Evolutionary conservation across 2,113 vertebrate genomes (phyloP).

Genomic region (Sphyrna mokarran): DNA sequence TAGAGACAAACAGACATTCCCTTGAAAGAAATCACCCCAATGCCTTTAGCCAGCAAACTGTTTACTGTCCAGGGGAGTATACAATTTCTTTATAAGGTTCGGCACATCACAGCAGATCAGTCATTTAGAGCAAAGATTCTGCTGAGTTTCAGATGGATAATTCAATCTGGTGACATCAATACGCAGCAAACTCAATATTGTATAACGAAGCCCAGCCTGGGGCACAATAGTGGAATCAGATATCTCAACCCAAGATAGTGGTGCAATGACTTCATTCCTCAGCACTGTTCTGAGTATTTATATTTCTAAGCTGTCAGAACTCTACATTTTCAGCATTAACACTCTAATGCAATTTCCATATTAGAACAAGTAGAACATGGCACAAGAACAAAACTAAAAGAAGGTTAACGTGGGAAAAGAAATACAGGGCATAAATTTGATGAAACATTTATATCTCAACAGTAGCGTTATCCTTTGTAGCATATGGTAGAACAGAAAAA

Average conservation of each 20-base stretch:
- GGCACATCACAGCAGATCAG: neutral
- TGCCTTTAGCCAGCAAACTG: neutral
- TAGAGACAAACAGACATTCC: neutral
- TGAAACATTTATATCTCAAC: neutral
- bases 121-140: neutral
- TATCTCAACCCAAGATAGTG: neutral
- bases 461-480: neutral
- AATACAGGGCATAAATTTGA: neutral
- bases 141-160: neutral
- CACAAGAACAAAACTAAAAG: neutral
- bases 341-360: neutral
- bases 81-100: neutral
- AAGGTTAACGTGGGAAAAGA: neutral
- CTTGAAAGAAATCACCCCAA: neutral
- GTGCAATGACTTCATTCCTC: neutral
- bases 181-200: neutral
- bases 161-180: slow-evolving; percentile 13
- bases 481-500: neutral
- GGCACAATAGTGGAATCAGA: neutral
- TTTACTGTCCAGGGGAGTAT: neutral
- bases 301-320: neutral
- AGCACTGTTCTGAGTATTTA: neutral
- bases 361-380: neutral
- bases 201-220: neutral
- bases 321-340: neutral